Base-by-base conservation (phyloP, 2,113 vertebrate species). In the Pelodiscus sinensis region DNA sequence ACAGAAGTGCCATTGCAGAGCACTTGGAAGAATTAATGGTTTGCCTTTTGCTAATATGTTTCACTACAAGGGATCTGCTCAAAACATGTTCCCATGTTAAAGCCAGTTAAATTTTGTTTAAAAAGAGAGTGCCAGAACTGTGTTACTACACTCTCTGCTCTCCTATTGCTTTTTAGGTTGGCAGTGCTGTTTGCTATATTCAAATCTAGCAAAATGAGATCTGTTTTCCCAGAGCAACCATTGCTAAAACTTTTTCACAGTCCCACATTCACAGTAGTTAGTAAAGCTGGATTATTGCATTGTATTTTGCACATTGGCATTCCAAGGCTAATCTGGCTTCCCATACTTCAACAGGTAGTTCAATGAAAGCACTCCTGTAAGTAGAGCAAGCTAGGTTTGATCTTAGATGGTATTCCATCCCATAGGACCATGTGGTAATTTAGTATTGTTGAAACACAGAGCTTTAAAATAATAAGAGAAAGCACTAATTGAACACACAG, bases 91-190 rank as follows among this genome's bases (percentile, higher is more conserved):
- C 84, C 54, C 81, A 93, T 95, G 92, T 92, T 87, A 92, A 31
- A 81, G 91, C 65, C 85, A 87, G 75, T 81, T 92, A n/a, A 87
- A 78, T 85, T 82, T 82, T 82, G 24, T 94, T 68, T 87, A 55
- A 90, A 95, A 94, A 73, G 75, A 57, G 87, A 82, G 95, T 86
- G 94, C 25, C 50, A 88, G 51, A 94, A 85, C 92, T 96, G 55
- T 88, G 50, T 79, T 87, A 52, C 25, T 86, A 51, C 65, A 82
- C 79, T 81, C 80, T 85, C 11, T 94, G 92, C 62, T 78, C 38
- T 94, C 51, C 71, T 29, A 5, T 75, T 90, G 71, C 73, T 93
- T 15, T 97, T 91, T 16, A 78, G 90, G 51, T 79, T 90, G 71
- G 29, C 55, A 58, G 55, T 54, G 29, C 91, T 91, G n/a, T 89